Conservation (phyloP, 2,797 vertebrate species). For the Helarctos malayanus region DNA sequence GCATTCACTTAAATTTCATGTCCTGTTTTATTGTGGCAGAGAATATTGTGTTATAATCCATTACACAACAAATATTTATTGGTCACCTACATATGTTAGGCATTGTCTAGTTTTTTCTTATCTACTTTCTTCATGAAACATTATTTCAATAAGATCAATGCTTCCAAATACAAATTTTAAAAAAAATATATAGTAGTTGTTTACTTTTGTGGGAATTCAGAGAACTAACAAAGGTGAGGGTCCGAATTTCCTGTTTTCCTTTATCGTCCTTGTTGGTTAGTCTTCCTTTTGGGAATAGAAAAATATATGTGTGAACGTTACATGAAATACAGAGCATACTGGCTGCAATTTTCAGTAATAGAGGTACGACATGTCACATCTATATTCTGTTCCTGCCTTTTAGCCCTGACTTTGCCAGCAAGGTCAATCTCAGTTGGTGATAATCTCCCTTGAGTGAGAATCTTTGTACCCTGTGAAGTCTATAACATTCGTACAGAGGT, state of each 20-base stretch:
- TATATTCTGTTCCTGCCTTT: background rate
- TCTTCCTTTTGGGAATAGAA: background rate
- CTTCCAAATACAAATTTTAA: background rate
- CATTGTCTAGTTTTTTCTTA: constrained; percentile 43
- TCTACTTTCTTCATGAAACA: background rate
- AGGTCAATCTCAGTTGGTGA: background rate
- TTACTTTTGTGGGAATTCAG: constrained; percentile 28
- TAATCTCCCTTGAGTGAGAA: background rate
- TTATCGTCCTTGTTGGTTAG: background rate
- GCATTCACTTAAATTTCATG: background rate
- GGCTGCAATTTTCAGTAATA: background rate
- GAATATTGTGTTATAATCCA: constrained; percentile 50
- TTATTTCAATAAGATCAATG: background rate
- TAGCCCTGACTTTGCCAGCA: background rate
- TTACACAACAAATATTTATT: background rate
- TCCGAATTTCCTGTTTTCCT: constrained; percentile 17
- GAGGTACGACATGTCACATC: background rate
- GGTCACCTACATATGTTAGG: background rate
- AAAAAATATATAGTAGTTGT: background rate
- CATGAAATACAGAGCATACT: background rate
- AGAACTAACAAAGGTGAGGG: constrained; percentile 48
- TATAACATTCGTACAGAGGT: background rate
- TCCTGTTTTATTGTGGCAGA: constrained; percentile 36
- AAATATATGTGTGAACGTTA: background rate
- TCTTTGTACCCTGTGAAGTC: background rate